A percentile compares a stretch with the other conserved stretches of the same genome.
Conservation (phyloP, 2,888 invertebrate genomes). For the Erebia palarica region DNA sequence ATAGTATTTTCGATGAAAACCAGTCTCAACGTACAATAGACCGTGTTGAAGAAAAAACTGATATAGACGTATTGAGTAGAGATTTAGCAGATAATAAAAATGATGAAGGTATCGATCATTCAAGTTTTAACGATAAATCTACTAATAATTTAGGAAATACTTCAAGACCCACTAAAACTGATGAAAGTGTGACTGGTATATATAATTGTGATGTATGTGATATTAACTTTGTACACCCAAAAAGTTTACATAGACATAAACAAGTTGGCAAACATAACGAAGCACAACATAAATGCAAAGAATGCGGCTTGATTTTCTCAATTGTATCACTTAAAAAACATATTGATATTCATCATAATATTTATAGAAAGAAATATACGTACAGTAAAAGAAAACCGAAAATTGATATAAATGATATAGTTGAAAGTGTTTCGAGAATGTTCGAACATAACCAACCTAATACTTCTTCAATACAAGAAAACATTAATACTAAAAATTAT, state of each 20-base stretch:
- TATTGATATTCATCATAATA: neutral
- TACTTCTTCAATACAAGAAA: neutral
- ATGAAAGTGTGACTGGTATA: slow-evolving; percentile 6
- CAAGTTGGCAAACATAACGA: slow-evolving; percentile 16
- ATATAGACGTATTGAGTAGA: neutral
- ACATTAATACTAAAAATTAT: neutral
- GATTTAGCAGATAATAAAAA: neutral
- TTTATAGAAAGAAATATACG: neutral
- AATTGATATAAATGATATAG: neutral
- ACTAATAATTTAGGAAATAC: neutral
- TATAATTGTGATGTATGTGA: slow-evolving; percentile 27
- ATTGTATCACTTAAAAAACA: slow-evolving; percentile 8
- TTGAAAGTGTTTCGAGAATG: neutral
- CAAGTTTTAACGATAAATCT: neutral
- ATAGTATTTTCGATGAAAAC: neutral
- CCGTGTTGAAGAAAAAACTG: neutral
- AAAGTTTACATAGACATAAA: slow-evolving; percentile 13
- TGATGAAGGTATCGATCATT: neutral
- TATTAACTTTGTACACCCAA: slow-evolving; percentile 24
- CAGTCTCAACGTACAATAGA: neutral
- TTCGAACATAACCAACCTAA: neutral
- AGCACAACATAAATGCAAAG: slow-evolving; percentile 1
- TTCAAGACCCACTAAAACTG: neutral
- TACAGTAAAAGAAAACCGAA: neutral
- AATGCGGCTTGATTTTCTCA: slow-evolving; percentile 30